Conservation (phyloP, 2,113 vertebrate genomes). For the Nymphicus hollandicus region DNA sequence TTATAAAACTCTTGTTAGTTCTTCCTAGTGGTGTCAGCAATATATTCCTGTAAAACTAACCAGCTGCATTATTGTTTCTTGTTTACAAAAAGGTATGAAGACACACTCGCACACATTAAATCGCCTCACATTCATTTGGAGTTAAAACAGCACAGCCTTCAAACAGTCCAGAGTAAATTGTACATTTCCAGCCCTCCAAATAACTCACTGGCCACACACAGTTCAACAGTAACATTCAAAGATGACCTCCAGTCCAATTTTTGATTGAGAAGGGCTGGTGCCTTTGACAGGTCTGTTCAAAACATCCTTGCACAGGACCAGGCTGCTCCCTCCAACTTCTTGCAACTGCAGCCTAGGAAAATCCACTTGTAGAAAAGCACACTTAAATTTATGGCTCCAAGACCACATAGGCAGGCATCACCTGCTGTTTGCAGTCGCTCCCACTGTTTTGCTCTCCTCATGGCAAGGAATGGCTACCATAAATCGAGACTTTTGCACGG, state of each 20-base stretch:
- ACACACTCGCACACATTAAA: neutral
- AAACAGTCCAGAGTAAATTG: neutral
- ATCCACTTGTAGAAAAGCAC: neutral
- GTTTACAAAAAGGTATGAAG: neutral
- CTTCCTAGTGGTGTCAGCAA: constrained; percentile 55
- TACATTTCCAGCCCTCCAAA: neutral
- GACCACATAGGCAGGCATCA: neutral
- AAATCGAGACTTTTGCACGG: neutral
- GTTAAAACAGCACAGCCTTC: neutral
- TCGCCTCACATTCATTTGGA: neutral
- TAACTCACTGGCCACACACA: neutral
- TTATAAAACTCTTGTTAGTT: constrained; percentile 51
- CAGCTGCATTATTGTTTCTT: neutral
- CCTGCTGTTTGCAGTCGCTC: neutral
- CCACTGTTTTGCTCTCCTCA: neutral
- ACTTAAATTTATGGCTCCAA: neutral
- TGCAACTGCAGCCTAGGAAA: neutral
- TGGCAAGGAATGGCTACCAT: fast-evolving
- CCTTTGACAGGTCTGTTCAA: neutral
- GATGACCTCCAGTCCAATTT: neutral
- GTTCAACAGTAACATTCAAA: neutral
- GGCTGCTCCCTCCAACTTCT: neutral
- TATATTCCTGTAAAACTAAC: constrained; percentile 30
- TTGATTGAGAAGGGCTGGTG: neutral
- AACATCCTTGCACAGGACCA: fast-evolving